A percentile compares a stretch with the other conserved stretches of the same genome.
These are phyloP conservation scores for Parotocinclus haroldoi DNA, from an alignment of 2,797 vertebrate species.

Conservation along the genomic window DNA sequence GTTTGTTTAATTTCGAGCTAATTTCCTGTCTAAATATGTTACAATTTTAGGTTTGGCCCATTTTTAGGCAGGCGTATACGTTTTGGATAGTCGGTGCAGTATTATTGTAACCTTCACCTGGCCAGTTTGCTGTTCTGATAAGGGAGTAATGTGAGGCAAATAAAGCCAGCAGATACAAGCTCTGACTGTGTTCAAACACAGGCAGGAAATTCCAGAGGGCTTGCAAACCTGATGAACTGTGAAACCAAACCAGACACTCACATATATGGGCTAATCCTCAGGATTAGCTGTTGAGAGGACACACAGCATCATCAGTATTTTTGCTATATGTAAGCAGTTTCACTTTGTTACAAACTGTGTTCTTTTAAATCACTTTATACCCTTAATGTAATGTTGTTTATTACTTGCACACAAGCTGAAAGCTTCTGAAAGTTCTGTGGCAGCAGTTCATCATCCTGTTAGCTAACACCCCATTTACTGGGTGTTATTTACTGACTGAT, in stretches of 20 bases:
- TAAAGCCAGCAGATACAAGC: not conserved
- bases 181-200: slow-evolving; percentile 36
- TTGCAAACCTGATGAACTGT: slow-evolving; percentile 43
- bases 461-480: slow-evolving; percentile 21
- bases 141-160: slow-evolving; percentile 7
- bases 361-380: slow-evolving; percentile 29
- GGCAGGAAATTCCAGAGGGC: slow-evolving; percentile 46
- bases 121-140: not conserved
- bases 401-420: slow-evolving; percentile 21
- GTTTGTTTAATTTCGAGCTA: no score
- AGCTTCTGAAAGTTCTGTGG: slow-evolving; percentile 1
- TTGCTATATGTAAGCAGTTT: slow-evolving; percentile 30
- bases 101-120: no score
- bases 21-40: no score
- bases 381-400: slow-evolving; percentile 2
- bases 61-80: no score
- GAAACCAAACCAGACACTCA: slow-evolving; percentile 44
- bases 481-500: slow-evolving; percentile 17
- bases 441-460: slow-evolving; percentile 11
- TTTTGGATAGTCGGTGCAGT: no score
- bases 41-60: no score
- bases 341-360: not conserved
- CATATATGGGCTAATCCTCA: slow-evolving; percentile 35
- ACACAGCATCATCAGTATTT: not conserved
- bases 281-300: slow-evolving; percentile 36